These are phyloP conservation scores for Ascidia mentula DNA, from an alignment of 23 tunicate genomes.

Conservation along the genomic window DNA sequence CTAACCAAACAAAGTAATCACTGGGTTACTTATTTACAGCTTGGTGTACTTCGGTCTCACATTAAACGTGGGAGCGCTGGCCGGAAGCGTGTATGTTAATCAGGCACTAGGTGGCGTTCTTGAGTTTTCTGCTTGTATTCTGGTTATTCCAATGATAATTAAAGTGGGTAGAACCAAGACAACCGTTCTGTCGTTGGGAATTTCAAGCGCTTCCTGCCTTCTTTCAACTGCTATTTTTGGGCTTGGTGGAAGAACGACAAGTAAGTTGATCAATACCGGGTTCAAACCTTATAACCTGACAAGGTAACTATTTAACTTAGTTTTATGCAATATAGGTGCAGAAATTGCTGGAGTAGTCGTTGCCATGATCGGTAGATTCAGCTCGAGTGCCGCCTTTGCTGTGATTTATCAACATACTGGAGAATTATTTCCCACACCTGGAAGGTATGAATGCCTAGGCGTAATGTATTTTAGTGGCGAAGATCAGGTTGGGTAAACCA, in stretches of 20 bases:
- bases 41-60: conserved; percentile 18
- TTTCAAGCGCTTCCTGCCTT: conserved; percentile 13
- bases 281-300: no score
- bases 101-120: conserved; percentile 38
- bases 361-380: conserved; percentile 25
- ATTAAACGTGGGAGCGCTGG: conserved; percentile 22
- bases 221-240: neutral
- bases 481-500: no score
- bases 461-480: no score
- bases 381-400: conserved; percentile 24
- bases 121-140: conserved; percentile 10
- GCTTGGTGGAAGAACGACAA: neutral
- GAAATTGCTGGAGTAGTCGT: conserved; percentile 5
- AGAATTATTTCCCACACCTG: conserved; percentile 29
- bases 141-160: neutral
- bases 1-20: no score
- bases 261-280: no score
- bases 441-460: no score
- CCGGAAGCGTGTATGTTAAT: conserved; percentile 20
- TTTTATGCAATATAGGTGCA: neutral
- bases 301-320: no score
- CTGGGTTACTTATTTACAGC: conserved; percentile 15
- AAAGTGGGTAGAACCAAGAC: neutral
- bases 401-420: conserved; percentile 13
- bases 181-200: neutral